A percentile compares a stretch with the other conserved stretches of the same genome.
Evolutionary conservation across 2,113 vertebrate genomes (phyloP).

Genomic region (Nipponia nippon): DNA sequence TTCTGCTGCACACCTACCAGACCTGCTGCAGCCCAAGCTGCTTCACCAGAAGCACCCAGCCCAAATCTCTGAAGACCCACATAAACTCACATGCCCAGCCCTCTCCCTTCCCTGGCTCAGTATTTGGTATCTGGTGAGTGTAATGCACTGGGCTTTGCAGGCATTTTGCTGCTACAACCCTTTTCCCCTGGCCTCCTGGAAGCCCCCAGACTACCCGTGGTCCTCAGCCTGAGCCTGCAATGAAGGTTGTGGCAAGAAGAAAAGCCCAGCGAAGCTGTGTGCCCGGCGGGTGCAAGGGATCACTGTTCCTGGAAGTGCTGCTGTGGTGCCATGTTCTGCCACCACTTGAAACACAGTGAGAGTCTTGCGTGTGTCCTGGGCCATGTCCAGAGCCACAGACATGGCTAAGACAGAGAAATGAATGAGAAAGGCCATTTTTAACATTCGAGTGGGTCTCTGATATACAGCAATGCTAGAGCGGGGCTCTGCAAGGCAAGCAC

Average conservation of each 20-base stretch:
- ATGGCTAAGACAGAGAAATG: not conserved
- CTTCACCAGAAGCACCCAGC: not conserved
- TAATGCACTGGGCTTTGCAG: not conserved
- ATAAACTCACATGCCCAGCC: fast-evolving
- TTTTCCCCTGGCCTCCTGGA: not conserved
- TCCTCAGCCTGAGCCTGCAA: not conserved
- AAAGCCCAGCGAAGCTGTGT: not conserved
- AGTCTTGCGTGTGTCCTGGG: not conserved
- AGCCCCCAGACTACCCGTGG: not conserved
- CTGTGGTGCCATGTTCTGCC: not conserved
- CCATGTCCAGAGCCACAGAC: not conserved
- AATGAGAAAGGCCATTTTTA: not conserved
- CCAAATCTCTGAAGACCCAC: not conserved
- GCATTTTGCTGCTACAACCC: not conserved
- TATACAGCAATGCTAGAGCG: not conserved
- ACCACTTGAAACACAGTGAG: not conserved
- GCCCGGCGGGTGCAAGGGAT: fast-evolving
- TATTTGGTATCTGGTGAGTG: fast-evolving
- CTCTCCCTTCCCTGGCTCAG: not conserved
- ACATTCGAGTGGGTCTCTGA: not conserved
- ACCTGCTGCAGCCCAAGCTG: not conserved
- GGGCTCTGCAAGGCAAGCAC: not conserved
- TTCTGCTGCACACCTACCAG: not conserved
- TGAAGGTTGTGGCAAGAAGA: not conserved
- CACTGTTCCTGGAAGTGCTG: not conserved